These are phyloP conservation scores for Liparis tanakae DNA, from an alignment of 2,797 vertebrate species.

Conservation along the genomic window DNA sequence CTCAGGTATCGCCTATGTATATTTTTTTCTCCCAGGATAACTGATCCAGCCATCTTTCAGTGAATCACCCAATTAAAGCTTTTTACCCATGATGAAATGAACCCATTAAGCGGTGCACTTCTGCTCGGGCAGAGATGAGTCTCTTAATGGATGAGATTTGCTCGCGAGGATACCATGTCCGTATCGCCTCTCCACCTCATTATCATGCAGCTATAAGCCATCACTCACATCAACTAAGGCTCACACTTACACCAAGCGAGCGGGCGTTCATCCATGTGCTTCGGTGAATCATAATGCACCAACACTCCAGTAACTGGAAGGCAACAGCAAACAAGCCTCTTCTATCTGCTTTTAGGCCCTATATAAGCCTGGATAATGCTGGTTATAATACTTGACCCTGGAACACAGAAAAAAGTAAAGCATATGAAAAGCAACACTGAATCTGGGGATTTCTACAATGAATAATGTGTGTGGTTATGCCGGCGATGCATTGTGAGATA, in stretches of 20 bases:
- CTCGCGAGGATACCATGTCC: slow-evolving; percentile 59
- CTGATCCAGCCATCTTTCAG: slow-evolving; percentile 62
- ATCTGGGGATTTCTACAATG: not conserved
- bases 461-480: not conserved
- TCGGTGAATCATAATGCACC: slow-evolving; percentile 63
- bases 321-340: slow-evolving; percentile 36
- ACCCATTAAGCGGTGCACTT: slow-evolving; percentile 73
- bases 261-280: slow-evolving; percentile 55
- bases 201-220: slow-evolving; percentile 68
- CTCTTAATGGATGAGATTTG: slow-evolving; percentile 64
- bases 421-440: not conserved
- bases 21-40: slow-evolving; percentile 20
- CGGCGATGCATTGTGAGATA: slow-evolving; percentile 1
- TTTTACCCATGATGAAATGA: slow-evolving; percentile 72
- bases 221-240: slow-evolving; percentile 62
- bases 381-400: slow-evolving; percentile 32
- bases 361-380: not conserved
- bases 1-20: slow-evolving; percentile 24
- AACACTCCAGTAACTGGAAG: slow-evolving; percentile 54
- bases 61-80: slow-evolving; percentile 73
- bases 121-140: slow-evolving; percentile 68
- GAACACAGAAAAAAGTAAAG: not conserved
- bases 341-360: slow-evolving; percentile 5
- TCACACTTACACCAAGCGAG: slow-evolving; percentile 51
- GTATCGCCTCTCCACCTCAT: slow-evolving; percentile 65